phyloP scores from a whole-genome alignment of 2,113 vertebrate genomes.

The Spizaetus ornatus region DNA sequence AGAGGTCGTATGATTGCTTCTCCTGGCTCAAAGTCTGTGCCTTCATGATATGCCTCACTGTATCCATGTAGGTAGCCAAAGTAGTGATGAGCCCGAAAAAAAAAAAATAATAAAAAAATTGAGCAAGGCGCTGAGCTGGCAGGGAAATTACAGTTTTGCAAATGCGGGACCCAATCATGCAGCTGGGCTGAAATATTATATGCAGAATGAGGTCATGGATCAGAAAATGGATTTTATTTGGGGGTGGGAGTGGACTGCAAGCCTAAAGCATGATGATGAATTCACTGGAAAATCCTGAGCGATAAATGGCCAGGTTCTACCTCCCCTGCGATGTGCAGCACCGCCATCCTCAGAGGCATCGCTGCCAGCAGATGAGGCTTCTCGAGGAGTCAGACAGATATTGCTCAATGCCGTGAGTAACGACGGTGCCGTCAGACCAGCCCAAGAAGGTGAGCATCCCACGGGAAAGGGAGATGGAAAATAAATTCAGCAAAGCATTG shows the following conservation, averaged over 20 bases:
- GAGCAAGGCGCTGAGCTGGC: conserved; percentile 11
- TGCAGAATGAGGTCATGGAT: conserved; percentile 51
- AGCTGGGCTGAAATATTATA: conserved; percentile 50
- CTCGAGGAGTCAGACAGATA: neutral
- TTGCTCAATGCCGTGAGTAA: neutral
- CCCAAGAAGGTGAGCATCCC: conserved; percentile 3
- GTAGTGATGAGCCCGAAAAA: neutral
- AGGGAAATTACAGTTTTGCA: conserved; percentile 19
- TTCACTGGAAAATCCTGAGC: neutral
- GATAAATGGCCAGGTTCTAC: neutral
- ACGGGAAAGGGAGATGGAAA: neutral
- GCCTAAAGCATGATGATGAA: conserved; percentile 5
- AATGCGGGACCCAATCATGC: neutral
- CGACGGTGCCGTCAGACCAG: neutral
- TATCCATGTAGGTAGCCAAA: conserved; percentile 39
- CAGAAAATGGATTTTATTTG: conserved; percentile 51
- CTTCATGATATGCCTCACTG: neutral
- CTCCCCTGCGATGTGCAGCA: neutral
- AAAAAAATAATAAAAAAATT: neutral
- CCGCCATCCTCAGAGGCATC: neutral
- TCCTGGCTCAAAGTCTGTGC: conserved; percentile 17
- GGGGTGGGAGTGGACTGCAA: conserved; percentile 18
- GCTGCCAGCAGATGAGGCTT: neutral
- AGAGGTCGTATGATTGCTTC: conserved; percentile 57
- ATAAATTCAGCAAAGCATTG: neutral